phyloP scores from a whole-genome alignment of 2,888 invertebrate species.

The Nasonia oneida region DNA sequence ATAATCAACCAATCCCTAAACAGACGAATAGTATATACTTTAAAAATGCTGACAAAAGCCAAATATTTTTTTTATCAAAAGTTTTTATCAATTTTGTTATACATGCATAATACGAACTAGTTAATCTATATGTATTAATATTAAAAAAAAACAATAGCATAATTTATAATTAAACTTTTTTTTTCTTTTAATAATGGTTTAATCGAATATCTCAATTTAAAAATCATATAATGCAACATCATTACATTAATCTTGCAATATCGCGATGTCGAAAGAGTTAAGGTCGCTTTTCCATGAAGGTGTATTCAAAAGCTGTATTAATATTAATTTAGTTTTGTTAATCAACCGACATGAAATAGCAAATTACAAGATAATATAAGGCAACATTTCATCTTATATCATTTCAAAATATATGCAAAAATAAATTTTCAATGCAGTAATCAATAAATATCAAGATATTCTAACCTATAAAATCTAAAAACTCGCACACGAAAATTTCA shows the following conservation, averaged over 20 bases:
- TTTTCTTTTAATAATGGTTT: background rate
- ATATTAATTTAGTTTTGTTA: background rate
- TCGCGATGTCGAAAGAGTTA: background rate
- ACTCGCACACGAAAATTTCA: background rate
- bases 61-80: too few relatives aligned
- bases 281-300: background rate
- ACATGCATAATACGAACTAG: too few relatives aligned
- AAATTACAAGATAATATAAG: background rate
- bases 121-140: too few relatives aligned
- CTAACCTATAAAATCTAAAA: slow-evolving; percentile 37
- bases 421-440: background rate
- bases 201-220: background rate
- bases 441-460: background rate
- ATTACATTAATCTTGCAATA: background rate
- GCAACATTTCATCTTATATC: background rate
- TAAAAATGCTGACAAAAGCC: background rate
- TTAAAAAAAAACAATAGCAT: too few relatives aligned
- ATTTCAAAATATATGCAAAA: background rate
- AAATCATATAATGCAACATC: background rate
- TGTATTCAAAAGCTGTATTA: background rate
- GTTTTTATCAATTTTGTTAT: too few relatives aligned
- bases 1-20: slow-evolving; percentile 95
- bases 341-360: background rate
- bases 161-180: too few relatives aligned
- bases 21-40: background rate